Evolutionary conservation across 1,140 invertebrate species (phyloP).

Genomic region (Diachasmimorpha longicaudata): DNA sequence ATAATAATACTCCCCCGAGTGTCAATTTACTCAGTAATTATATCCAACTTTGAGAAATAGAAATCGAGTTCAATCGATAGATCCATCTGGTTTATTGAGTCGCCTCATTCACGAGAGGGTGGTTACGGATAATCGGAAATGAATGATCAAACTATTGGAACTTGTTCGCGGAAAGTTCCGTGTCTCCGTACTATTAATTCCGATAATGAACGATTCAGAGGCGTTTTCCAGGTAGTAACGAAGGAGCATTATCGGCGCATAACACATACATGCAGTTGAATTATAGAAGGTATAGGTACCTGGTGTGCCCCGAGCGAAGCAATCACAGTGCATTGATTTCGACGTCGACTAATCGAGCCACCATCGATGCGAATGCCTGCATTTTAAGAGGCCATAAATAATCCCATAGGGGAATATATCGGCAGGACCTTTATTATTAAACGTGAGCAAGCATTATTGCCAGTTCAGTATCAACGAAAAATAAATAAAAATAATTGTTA

Average conservation of each 20-base stretch:
- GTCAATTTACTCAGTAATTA: too few relatives aligned
- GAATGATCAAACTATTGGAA: slow-evolving; percentile 13
- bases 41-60: not conserved
- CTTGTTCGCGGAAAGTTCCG: not conserved
- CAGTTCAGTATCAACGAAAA: not conserved
- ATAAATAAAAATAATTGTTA: not conserved
- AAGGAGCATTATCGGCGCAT: slow-evolving; percentile 32
- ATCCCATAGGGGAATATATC: slow-evolving; percentile 12
- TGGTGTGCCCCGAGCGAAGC: slow-evolving; percentile 29
- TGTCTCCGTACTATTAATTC: slow-evolving; percentile 37
- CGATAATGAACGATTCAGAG: slow-evolving; percentile 37
- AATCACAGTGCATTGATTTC: slow-evolving; percentile 40
- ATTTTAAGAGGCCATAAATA: slow-evolving; percentile 32
- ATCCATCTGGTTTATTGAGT: not conserved
- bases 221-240: slow-evolving; percentile 30
- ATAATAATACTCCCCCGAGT: too few relatives aligned
- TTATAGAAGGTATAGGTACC: not conserved
- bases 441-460: slow-evolving; percentile 10
- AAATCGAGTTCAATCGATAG: not conserved
- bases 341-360: slow-evolving; percentile 34
- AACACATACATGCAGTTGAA: not conserved
- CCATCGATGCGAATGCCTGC: slow-evolving; percentile 33
- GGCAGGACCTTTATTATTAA: slow-evolving; percentile 18
- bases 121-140: not conserved
- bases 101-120: not conserved